phyloP scores from a whole-genome alignment of 2,797 vertebrate species.

The Graptemys geographica region DNA sequence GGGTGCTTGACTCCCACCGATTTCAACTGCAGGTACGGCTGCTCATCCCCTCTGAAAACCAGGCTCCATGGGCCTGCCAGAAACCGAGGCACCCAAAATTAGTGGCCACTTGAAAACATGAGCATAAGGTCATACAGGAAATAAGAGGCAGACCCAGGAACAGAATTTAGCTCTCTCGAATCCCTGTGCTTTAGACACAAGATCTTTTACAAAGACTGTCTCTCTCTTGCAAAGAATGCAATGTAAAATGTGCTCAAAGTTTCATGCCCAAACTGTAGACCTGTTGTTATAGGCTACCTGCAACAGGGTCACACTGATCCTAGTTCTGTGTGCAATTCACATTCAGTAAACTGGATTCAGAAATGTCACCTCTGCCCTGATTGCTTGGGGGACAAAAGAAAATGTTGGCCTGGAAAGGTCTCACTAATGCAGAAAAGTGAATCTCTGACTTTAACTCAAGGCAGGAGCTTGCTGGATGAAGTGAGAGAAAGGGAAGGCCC shows the following conservation, averaged over 20 bases:
- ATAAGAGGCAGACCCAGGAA: not conserved
- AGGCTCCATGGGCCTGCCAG: not conserved
- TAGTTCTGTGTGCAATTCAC: not conserved
- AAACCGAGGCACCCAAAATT: not conserved
- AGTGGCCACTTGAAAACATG: not conserved
- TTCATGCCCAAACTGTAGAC: not conserved
- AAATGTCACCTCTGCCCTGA: not conserved
- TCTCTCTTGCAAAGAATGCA: not conserved
- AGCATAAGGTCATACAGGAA: not conserved
- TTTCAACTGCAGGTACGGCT: not conserved
- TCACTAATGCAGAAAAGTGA: not conserved
- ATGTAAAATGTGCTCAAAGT: not conserved
- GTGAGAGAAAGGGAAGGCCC: not conserved
- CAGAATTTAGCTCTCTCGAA: not conserved
- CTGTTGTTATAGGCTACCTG: not conserved
- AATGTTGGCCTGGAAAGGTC: not conserved
- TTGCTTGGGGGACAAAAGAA: not conserved
- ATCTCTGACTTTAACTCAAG: not conserved
- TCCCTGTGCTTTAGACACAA: not conserved
- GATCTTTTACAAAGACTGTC: not conserved
- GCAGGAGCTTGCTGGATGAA: not conserved
- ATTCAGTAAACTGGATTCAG: not conserved
- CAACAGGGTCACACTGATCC: not conserved
- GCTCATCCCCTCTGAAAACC: not conserved
- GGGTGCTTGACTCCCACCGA: not conserved